phyloP scores from a whole-genome alignment of 2,888 invertebrate species.

The Sminthurinus aureus region DNA sequence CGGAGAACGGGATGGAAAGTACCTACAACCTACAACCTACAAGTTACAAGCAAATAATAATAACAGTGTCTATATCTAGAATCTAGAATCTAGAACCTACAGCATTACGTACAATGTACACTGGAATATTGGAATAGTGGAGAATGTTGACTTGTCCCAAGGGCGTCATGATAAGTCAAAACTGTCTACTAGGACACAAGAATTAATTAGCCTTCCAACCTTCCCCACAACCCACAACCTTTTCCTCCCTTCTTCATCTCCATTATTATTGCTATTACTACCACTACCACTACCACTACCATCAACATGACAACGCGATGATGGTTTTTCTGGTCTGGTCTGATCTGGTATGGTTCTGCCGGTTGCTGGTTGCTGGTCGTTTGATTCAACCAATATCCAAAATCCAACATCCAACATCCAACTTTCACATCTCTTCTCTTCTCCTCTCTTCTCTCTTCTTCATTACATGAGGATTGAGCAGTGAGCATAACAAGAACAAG shows the following conservation, averaged over 20 bases:
- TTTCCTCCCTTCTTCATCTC: constrained; percentile 40
- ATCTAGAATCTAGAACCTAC: background rate
- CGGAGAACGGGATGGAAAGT: no score
- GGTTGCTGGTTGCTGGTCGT: background rate
- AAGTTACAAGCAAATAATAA: no score
- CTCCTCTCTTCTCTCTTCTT: background rate
- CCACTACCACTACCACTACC: no score
- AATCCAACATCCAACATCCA: no score
- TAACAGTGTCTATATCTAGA: no score
- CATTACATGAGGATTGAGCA: background rate
- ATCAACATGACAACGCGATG: background rate
- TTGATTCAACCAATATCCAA: no score
- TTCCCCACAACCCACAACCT: constrained; percentile 19
- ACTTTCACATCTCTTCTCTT: background rate
- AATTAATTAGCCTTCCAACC: constrained; percentile 38
- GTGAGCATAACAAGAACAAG: no score
- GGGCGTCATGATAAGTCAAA: constrained; percentile 29
- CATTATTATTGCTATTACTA: background rate
- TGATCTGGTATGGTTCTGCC: background rate
- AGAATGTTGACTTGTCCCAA: constrained; percentile 5
- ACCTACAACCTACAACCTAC: no score
- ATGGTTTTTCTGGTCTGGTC: background rate
- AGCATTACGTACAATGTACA: background rate
- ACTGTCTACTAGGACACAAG: constrained; percentile 31
- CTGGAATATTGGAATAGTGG: background rate